Evolutionary conservation across 2,797 vertebrate genomes (phyloP).

Genomic region (Falco naumanni): DNA sequence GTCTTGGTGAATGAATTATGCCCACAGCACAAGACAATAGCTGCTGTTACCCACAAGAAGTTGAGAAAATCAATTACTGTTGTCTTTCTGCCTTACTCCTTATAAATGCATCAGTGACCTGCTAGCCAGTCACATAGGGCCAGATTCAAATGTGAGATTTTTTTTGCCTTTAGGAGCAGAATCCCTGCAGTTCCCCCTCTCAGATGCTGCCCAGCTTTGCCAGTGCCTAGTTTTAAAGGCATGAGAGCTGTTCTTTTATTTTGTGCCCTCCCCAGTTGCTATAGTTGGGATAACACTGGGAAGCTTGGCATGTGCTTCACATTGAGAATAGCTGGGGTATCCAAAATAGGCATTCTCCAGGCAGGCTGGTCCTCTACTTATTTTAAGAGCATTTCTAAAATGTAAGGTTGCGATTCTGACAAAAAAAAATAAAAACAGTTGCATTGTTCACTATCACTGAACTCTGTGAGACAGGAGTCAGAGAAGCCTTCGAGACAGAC

Average conservation of each 20-base stretch:
- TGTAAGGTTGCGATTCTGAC: accelerated
- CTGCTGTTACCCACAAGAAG: background rate
- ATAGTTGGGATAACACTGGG: background rate
- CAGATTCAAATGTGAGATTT: background rate
- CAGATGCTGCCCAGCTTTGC: background rate
- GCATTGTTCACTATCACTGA: accelerated
- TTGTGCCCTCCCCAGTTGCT: background rate
- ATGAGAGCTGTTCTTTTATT: too few species aligned
- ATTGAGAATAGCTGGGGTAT: background rate
- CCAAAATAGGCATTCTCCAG: background rate
- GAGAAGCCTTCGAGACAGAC: background rate
- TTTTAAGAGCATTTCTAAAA: background rate
- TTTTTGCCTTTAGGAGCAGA: background rate
- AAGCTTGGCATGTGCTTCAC: background rate
- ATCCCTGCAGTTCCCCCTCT: background rate
- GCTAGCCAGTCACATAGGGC: background rate
- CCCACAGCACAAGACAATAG: background rate
- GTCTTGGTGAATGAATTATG: background rate
- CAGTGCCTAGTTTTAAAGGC: background rate
- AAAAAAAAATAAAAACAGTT: background rate
- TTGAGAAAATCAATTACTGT: background rate
- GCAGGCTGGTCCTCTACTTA: background rate
- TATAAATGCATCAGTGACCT: background rate
- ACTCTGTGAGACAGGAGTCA: background rate
- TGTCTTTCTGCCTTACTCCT: background rate